Evolutionary conservation across 2,888 invertebrate species (phyloP), one percentile per base, ranked within the genome.

Genomic region (Hedya salicella): DNA sequence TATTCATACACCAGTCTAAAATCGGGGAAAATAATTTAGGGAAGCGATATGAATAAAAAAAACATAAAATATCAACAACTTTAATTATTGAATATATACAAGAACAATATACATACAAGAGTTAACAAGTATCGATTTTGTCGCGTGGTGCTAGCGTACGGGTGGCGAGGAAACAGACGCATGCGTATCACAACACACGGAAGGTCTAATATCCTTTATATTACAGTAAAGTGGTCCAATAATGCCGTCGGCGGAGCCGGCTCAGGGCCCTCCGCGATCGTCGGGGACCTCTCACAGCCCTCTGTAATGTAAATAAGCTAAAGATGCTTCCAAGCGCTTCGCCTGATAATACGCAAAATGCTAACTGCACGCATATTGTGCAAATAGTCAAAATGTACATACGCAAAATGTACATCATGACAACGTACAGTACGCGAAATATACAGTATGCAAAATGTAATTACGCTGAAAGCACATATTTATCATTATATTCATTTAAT

Each of bases 1-100:
- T n/a, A n/a, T n/a, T n/a, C n/a, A n/a, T n/a, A n/a, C n/a, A n/a
- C n/a, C n/a, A n/a, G n/a, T n/a, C n/a, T n/a, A n/a, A n/a, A n/a
- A n/a, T n/a, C n/a, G n/a, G n/a, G n/a, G n/a, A n/a, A n/a, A n/a
- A n/a, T n/a, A n/a, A n/a, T n/a, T n/a, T n/a, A n/a, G n/a, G n/a
- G n/a, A n/a, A n/a, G 17, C 30, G 17, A 17, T n/a, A 16, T 44
- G 75, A 78, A 75, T 75, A 70, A 83, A 85, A 83, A 71, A 76
- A 49, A 68, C 56, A 50, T 73, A 86, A 89, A 91, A 91, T 91
- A 91, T 91, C 91, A 91, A 91, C 91, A 91, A 91, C 87, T 91
- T 90, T 91, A 90, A 86, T 91, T 82, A 88, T 89, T 86, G 86
- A 86, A 88, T 91, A 91, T 91, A 91, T 90, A 91, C 91, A 91